Evolutionary conservation across 2,113 vertebrate species (phyloP).

Genomic region (Sebastes schlegelii): DNA sequence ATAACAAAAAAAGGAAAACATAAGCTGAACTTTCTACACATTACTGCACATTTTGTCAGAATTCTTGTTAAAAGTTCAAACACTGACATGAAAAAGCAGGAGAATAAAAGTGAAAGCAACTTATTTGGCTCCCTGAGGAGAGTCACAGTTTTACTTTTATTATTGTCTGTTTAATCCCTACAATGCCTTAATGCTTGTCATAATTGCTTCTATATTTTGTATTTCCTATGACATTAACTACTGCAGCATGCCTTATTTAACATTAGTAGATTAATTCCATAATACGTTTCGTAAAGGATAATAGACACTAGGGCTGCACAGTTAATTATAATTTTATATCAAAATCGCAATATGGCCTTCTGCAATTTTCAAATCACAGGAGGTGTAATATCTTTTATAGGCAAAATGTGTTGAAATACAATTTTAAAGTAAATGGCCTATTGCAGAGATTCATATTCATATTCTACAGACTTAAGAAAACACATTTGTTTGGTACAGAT

Average conservation of each 20-base stretch:
- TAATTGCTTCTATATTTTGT: neutral
- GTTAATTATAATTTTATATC: no score
- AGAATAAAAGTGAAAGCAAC: neutral
- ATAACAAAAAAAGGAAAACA: no score
- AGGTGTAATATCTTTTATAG: no score
- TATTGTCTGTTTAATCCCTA: neutral
- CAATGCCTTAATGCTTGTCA: fast-evolving
- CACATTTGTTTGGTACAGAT: no score
- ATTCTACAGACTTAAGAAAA: no score
- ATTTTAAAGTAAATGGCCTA: no score
- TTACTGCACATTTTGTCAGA: neutral
- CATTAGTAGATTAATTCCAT: neutral
- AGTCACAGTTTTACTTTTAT: neutral
- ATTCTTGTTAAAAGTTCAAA: neutral
- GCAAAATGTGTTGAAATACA: no score
- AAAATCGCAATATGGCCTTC: no score
- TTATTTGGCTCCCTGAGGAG: fast-evolving
- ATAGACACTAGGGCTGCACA: no score
- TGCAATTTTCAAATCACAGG: no score
- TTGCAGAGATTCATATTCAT: no score
- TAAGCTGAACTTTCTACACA: neutral
- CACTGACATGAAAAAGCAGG: neutral
- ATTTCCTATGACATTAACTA: neutral
- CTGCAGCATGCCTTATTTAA: neutral
- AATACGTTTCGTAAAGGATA: neutral